Evolutionary conservation across 2,113 vertebrate species (phyloP), one percentile per base, ranked within the genome.

Genomic region (Euleptes europaea): DNA sequence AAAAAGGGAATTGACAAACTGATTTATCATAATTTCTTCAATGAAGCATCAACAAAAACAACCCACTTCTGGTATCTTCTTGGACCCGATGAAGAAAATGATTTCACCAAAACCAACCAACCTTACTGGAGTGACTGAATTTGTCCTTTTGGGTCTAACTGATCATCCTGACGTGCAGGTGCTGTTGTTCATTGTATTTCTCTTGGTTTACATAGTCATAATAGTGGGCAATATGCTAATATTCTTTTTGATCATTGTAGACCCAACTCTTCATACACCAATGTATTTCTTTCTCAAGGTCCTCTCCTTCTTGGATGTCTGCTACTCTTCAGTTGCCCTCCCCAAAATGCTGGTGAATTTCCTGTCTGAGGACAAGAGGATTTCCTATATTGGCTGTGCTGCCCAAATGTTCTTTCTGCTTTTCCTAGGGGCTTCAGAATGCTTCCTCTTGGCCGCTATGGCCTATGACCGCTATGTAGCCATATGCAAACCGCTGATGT

Each of bases 131-230:
- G 15, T 69, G 72, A 35, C 33, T 1, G 40, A 47, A 13, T 91
- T 94, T 80, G 9, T 93, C 76, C 84, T 94, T 33, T 86, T 87
- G 67, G 90, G 84, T 6, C 44, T 90, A 35, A 70, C 86, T 72
- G 67, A 17, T 49, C 23, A 1, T 31, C 78, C 91, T 77, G 66
- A 77, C 6, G 47, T 92, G 17, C 77, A 84, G 42, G 14, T 38
- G 12, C 0, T 88, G 35, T n/a, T 93, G 12, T 85, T 93, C 77
- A 78, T 82, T 84, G 83, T 42, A 0, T 71, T 92, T 80, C 90
- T 88, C 47, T 70, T 86, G 0, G 7, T 87, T 63, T 93, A 91
- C 42, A 81, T 31, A 42, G 31, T 84, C 12, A 69, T 69, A 12
- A 2, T 87, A 5, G 65, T 1, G 2, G 83, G 83, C 7, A 90